Percentiles rank a stretch among this genome's conserved stretches.
phyloP scores from a whole-genome alignment of 2,797 vertebrate species.

The Limosa lapponica region DNA sequence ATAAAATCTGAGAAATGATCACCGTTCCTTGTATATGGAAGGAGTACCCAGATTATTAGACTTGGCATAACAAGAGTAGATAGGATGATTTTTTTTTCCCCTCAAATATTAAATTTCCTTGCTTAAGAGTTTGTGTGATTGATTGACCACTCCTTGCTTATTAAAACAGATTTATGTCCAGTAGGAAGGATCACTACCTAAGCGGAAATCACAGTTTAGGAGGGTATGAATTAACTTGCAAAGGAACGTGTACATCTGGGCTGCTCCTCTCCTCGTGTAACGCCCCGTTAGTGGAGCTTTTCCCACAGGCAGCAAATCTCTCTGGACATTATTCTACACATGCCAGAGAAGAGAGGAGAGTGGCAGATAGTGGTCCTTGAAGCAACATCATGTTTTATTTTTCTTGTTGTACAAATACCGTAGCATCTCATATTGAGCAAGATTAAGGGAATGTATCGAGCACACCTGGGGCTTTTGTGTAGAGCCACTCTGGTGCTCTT shows the following conservation, averaged over 20 bases:
- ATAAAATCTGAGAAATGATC: neutral
- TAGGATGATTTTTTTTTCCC: neutral
- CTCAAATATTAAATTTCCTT: neutral
- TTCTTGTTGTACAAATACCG: neutral
- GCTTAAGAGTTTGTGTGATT: neutral
- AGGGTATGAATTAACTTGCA: neutral
- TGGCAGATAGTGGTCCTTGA: neutral
- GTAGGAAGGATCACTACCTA: neutral
- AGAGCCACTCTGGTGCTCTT: neutral
- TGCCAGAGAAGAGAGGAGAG: neutral
- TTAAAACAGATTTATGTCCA: neutral
- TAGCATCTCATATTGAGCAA: neutral
- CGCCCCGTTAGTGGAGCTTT: rapidly evolving
- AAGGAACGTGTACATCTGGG: neutral
- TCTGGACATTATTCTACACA: neutral
- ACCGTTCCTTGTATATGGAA: neutral
- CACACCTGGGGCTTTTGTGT: neutral
- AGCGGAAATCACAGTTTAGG: neutral
- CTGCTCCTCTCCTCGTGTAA: neutral
- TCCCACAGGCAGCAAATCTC: neutral
- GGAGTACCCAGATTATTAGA: neutral
- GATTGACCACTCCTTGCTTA: neutral
- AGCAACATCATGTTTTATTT: neutral
- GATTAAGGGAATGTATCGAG: neutral
- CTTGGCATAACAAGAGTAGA: neutral